phyloP scores from a whole-genome alignment of 1,140 invertebrate genomes.

The Drosophila athabasca region DNA sequence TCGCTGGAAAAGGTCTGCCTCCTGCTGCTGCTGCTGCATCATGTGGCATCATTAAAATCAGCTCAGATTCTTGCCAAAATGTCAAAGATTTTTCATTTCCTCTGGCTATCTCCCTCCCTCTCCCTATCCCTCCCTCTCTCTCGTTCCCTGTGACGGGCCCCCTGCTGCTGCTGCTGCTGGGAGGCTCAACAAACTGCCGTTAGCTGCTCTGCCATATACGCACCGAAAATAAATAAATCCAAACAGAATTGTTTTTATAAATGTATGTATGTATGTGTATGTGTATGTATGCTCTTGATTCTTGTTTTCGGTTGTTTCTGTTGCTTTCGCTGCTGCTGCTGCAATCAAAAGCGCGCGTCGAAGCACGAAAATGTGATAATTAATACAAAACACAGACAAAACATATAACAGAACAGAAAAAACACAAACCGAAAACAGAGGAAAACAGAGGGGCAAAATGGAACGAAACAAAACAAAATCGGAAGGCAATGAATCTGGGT shows the following conservation, averaged over 20 bases:
- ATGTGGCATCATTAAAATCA: slow-evolving; percentile 73
- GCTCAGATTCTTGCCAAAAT: slow-evolving; percentile 64
- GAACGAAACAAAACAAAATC: slow-evolving; percentile 34
- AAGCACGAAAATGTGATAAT: slow-evolving; percentile 70
- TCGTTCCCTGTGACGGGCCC: too few relatives aligned
- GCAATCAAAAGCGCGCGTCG: slow-evolving; percentile 55
- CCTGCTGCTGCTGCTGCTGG: slow-evolving; percentile 63
- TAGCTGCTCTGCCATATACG: slow-evolving; percentile 12
- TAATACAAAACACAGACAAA: slow-evolving; percentile 52
- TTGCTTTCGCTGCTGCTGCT: slow-evolving; percentile 8
- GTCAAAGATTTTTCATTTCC: slow-evolving; percentile 57
- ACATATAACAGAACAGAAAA: slow-evolving; percentile 25
- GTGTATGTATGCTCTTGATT: slow-evolving; percentile 17
- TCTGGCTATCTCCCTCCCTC: neutral
- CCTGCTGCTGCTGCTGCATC: slow-evolving; percentile 30
- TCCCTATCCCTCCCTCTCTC: neutral
- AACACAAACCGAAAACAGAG: slow-evolving; percentile 13
- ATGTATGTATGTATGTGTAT: neutral
- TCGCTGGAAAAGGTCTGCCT: slow-evolving; percentile 62
- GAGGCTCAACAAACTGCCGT: slow-evolving; percentile 46
- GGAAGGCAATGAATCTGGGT: slow-evolving; percentile 55
- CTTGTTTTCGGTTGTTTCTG: slow-evolving; percentile 15
- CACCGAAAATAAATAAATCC: slow-evolving; percentile 61
- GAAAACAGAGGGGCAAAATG: slow-evolving; percentile 3
- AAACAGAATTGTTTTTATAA: slow-evolving; percentile 51